Conservation (phyloP, 1,140 invertebrate genomes). For the Aradophagus sp. region DNA sequence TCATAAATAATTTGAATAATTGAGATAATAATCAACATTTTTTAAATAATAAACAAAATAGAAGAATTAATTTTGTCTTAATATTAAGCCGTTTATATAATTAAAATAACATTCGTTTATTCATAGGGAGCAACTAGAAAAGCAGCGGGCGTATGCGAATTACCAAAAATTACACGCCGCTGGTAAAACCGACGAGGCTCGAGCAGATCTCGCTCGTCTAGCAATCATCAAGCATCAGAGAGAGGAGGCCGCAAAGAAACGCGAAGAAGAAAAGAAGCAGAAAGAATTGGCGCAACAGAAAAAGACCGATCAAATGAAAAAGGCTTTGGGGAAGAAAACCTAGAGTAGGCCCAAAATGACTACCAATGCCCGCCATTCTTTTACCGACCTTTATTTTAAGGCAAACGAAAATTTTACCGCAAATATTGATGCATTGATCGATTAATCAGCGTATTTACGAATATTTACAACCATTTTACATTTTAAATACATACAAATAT, state of each 20-base stretch:
- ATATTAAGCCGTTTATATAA: too few relatives aligned
- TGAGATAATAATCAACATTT: too few relatives aligned
- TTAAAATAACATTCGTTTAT: too few relatives aligned
- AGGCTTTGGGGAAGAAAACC: conserved; percentile 77
- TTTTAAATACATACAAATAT: too few relatives aligned
- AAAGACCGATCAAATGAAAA: conserved; percentile 76
- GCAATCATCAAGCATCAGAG: conserved; percentile 94
- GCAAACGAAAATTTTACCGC: conserved; percentile 9
- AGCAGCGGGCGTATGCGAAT: conserved; percentile 88
- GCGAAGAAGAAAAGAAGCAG: conserved; percentile 89
- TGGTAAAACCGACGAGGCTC: conserved; percentile 96
- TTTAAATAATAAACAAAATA: too few relatives aligned
- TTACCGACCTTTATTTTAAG: conserved; percentile 16
- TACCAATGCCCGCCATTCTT: too few relatives aligned
- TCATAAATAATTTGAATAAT: too few relatives aligned
- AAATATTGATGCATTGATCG: conserved; percentile 6
- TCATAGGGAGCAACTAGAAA: conserved; percentile 92
- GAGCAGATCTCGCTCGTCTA: conserved; percentile 92
- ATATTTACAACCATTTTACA: too few relatives aligned
- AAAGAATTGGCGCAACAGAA: conserved; percentile 77
- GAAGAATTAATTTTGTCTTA: too few relatives aligned
- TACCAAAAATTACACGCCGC: conserved; percentile 95
- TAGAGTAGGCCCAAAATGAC: conserved; percentile 24
- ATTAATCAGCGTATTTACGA: not conserved
- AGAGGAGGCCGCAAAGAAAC: conserved; percentile 92